phyloP scores from a whole-genome alignment of 1,140 invertebrate species.

The Schlechtendalia chinensis region DNA sequence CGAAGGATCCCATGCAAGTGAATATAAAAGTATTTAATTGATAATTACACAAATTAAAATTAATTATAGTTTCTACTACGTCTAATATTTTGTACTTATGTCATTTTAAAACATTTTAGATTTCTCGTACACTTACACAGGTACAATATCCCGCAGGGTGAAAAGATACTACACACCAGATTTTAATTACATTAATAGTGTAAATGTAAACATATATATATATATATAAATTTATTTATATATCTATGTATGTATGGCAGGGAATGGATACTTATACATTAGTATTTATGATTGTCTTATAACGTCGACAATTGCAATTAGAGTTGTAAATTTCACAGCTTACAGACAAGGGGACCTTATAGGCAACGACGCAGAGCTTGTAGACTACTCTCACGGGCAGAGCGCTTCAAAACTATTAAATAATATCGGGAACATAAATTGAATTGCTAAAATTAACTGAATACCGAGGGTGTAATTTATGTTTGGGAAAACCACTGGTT shows the following conservation, averaged over 20 bases:
- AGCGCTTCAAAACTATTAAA: slow-evolving; percentile 23
- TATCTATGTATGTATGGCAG: too few species aligned
- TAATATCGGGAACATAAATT: slow-evolving; percentile 46
- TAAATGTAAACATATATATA: too few species aligned
- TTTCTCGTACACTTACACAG: neutral
- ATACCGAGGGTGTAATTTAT: slow-evolving; percentile 42
- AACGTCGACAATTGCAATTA: slow-evolving; percentile 12
- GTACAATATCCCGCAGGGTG: neutral
- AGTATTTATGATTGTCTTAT: slow-evolving; percentile 7
- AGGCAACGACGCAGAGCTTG: too few species aligned
- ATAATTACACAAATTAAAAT: neutral
- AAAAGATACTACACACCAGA: slow-evolving; percentile 6
- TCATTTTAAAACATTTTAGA: neutral
- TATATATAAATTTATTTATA: too few species aligned
- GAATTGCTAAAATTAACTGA: slow-evolving; percentile 46
- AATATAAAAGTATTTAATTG: neutral
- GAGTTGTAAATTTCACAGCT: neutral
- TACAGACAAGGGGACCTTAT: neutral
- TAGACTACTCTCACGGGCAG: neutral
- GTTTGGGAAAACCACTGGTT: slow-evolving; percentile 7
- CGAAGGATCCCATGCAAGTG: too few species aligned
- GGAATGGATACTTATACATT: too few species aligned
- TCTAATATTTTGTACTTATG: neutral
- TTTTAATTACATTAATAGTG: neutral
- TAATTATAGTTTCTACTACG: neutral